phyloP scores from a whole-genome alignment of 2,113 vertebrate species.

The Elanoides forficatus region DNA sequence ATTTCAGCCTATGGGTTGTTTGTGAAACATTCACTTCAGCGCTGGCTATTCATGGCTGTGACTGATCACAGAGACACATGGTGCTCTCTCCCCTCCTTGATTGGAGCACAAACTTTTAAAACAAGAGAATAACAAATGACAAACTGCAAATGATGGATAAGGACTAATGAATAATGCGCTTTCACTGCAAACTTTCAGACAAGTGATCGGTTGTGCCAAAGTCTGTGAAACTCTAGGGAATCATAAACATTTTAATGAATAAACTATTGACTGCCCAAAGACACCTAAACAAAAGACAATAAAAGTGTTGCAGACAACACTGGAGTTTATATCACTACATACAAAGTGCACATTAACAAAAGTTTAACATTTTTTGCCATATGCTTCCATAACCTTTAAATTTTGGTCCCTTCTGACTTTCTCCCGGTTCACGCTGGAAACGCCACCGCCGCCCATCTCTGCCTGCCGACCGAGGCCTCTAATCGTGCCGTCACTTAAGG shows the following conservation, averaged over 20 bases:
- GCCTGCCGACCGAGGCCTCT: neutral
- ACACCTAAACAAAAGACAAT: conserved; percentile 37
- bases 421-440: neutral
- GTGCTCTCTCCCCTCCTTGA: conserved; percentile 56
- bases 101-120: conserved; percentile 64
- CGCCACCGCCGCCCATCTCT: fast-evolving
- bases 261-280: conserved; percentile 53
- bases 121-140: conserved; percentile 66
- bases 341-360: neutral
- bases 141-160: conserved; percentile 64
- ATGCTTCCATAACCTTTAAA: conserved; percentile 11
- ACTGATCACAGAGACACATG: conserved; percentile 63
- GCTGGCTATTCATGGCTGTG: conserved; percentile 59
- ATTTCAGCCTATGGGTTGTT: conserved; percentile 65
- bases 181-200: conserved; percentile 45
- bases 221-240: conserved; percentile 45
- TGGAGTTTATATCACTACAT: neutral
- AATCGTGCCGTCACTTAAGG: neutral
- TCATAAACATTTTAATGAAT: conserved; percentile 64
- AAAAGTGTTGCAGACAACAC: neutral
- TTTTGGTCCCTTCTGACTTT: neutral
- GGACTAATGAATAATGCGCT: conserved; percentile 58
- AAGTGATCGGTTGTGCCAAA: conserved; percentile 45
- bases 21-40: conserved; percentile 59
- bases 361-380: conserved; percentile 22